Base-by-base conservation (phyloP, 2,888 invertebrate species). In the Drosophila anceps region DNA sequence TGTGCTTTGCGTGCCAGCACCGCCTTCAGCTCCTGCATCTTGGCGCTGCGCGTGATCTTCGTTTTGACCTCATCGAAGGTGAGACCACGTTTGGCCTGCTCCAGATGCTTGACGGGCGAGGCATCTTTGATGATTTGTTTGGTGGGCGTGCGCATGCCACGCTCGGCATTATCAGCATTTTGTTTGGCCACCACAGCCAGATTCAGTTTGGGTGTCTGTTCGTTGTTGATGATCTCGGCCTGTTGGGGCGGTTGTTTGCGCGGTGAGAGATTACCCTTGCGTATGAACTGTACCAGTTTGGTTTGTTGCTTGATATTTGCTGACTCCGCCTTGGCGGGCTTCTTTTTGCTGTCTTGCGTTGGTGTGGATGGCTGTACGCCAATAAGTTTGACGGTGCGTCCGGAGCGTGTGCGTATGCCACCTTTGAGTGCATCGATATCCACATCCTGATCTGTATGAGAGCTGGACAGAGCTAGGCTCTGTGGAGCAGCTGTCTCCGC, bases 21-120 rank as follows among this genome's bases (percentile, higher is more conserved):
- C 7, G 95, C 95, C 90, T 95, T 95, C 6, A 97, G 91, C 90
- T 97, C 96, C 55, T 95, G 94, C 79, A 97, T 93, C 83, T 96
- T 95, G 58, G 95, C 94, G 89, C 96, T 96, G 48, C 95, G 94
- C 55, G 94, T 94, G 72, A 97, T 93, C 91, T 94, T 96, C 64
- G 94, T 94, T 88, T 95, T 95, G 13, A 97, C 95, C 79, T 96
- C 96, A 31, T 95, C 95, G 57, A 96, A 93, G 75, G 95, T 95
- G 48, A 96, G 92, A 71, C 96, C 95, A 8, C 93, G 89, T 64
- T 91, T 94, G 65, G 76, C 79, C 3, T 94, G 88, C 63, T 93
- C 93, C 50, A 93, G 91, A 2, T 85, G 79, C 29, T 90, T 86
- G 9, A 91, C 69, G n/a, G 91, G 87, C 15, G 87, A 81, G 3